Percentiles rank a stretch among this genome's conserved stretches.
These are phyloP conservation scores for Scaptomyza pallida DNA, from an alignment of 1,140 invertebrate genomes.

Conservation along the genomic window DNA sequence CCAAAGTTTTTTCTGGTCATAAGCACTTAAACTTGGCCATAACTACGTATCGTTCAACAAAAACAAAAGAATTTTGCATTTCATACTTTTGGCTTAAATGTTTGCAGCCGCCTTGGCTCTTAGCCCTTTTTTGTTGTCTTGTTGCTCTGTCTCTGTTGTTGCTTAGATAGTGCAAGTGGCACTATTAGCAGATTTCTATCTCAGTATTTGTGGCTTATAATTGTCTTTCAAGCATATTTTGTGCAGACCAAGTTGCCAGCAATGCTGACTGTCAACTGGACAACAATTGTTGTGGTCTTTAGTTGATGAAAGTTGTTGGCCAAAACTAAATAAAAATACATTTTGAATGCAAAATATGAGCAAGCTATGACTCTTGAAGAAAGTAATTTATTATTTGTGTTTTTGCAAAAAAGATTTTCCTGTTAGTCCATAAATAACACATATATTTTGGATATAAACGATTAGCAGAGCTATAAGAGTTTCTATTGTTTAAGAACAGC, in stretches of 20 bases:
- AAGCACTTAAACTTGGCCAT: constrained; percentile 42
- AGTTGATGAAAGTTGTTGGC: not conserved
- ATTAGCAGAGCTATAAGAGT: not conserved
- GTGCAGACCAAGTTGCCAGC: constrained; percentile 34
- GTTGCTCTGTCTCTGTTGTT: constrained; percentile 15
- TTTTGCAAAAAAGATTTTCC: too few species aligned
- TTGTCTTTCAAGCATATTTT: constrained; percentile 49
- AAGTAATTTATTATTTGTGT: not conserved
- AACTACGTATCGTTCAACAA: constrained; percentile 25
- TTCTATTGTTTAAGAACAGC: not conserved
- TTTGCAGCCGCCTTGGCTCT: too few species aligned
- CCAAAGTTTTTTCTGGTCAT: constrained; percentile 45
- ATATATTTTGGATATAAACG: not conserved
- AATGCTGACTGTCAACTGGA: constrained; percentile 5
- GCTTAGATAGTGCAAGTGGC: constrained; percentile 41
- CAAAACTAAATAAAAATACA: not conserved
- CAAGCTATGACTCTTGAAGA: too few species aligned
- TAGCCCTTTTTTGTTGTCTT: not conserved
- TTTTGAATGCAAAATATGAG: not conserved
- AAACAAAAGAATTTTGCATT: constrained; percentile 47
- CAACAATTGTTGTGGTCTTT: constrained; percentile 33
- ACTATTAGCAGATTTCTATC: constrained; percentile 55
- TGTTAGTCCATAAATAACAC: not conserved
- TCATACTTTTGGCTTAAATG: constrained; percentile 16
- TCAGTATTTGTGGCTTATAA: constrained; percentile 50